A percentile compares a stretch with the other conserved stretches of the same genome.
Evolutionary conservation across 2,113 vertebrate genomes (phyloP).

Genomic region (Hemichromis elongatus): DNA sequence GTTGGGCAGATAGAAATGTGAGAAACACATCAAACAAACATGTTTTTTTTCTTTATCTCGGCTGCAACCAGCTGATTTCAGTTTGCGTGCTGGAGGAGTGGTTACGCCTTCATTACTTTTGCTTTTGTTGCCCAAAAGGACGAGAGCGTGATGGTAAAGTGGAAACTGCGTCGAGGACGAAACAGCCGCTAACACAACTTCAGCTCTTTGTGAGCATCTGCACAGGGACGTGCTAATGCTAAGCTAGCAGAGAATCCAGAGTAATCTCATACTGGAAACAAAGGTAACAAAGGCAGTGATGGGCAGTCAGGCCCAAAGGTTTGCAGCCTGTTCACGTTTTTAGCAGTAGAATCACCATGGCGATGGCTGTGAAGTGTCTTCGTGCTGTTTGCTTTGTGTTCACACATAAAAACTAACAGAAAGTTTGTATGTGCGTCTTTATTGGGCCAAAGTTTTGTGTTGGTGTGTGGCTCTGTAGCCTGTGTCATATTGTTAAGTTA

Average conservation of each 20-base stretch:
- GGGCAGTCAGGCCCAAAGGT: background rate
- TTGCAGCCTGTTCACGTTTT: background rate
- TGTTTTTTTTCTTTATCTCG: background rate
- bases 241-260: background rate
- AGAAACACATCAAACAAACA: background rate
- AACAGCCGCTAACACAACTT: accelerated
- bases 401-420: background rate
- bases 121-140: background rate
- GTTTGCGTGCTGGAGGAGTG: background rate
- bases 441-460: background rate
- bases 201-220: background rate
- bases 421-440: background rate
- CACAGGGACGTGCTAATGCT: background rate
- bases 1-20: background rate
- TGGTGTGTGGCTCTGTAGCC: background rate
- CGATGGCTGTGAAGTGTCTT: background rate
- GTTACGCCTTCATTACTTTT: background rate
- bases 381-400: background rate
- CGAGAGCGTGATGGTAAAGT: background rate
- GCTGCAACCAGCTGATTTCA: background rate
- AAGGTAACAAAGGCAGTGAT: background rate
- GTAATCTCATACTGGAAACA: background rate
- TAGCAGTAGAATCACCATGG: background rate
- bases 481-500: background rate
- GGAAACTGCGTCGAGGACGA: background rate